Evolutionary conservation across 2,888 invertebrate species (phyloP).

Genomic region (Zygogramma bicolorata): DNA sequence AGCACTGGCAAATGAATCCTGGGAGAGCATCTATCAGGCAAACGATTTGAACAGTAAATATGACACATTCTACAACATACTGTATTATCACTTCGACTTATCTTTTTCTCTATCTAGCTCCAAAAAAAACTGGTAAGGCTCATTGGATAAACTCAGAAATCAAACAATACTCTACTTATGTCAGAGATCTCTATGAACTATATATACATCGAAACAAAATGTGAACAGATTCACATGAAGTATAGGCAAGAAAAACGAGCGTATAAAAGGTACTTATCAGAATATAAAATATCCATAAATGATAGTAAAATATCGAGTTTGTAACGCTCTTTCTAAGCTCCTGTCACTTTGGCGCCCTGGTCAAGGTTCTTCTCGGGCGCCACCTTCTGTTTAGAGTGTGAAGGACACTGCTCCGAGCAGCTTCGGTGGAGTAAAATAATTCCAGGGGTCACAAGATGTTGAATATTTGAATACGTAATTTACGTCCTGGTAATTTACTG

Average conservation of each 20-base stretch:
- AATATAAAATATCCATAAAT: neutral
- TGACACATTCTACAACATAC: neutral
- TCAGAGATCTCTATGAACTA: neutral
- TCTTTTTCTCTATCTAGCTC: neutral
- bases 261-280: neutral
- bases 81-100: neutral
- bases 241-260: neutral
- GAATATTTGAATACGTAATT: too few relatives aligned
- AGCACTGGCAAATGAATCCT: neutral
- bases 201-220: neutral
- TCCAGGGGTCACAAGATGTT: too few relatives aligned
- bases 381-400: too few relatives aligned
- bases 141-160: neutral
- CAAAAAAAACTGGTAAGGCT: neutral
- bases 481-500: too few relatives aligned
- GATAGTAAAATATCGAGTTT: neutral
- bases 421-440: too few relatives aligned
- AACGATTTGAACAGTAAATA: neutral
- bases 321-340: too few relatives aligned
- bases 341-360: too few relatives aligned
- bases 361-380: too few relatives aligned
- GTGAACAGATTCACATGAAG: neutral
- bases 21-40: neutral
- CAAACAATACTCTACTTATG: neutral
- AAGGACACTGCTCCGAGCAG: too few relatives aligned